phyloP scores from a whole-genome alignment of 2,113 vertebrate species.

The Thomomys bottae region DNA sequence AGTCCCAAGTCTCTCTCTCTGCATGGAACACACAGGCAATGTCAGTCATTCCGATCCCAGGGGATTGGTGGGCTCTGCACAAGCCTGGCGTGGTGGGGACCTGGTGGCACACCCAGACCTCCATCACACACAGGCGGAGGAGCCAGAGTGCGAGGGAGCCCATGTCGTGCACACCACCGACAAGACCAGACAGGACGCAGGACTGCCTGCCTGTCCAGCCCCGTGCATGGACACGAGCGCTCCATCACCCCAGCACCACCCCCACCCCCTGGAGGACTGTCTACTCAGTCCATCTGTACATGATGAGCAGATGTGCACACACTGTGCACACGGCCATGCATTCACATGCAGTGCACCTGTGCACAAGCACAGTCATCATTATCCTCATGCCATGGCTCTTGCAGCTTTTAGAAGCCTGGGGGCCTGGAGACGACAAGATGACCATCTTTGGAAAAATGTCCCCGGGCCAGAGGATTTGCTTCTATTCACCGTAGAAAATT shows the following conservation, averaged over 20 bases:
- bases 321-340: too few relatives aligned
- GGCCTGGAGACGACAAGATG: not conserved
- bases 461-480: too few relatives aligned
- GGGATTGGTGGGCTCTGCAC: not conserved
- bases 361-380: not conserved
- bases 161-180: accelerated
- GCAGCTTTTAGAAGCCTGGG: not conserved
- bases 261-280: not conserved
- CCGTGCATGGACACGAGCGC: not conserved
- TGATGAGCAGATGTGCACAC: too few relatives aligned
- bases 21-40: not conserved
- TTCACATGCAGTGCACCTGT: not conserved
- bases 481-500: not conserved
- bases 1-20: not conserved
- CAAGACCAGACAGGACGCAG: accelerated
- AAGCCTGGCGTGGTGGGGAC: too few relatives aligned
- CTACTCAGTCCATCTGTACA: too few relatives aligned
- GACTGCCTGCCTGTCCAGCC: not conserved
- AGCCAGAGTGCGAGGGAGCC: not conserved
- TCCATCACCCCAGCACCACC: not conserved
- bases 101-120: accelerated
- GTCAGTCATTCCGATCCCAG: too few relatives aligned
- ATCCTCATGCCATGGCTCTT: not conserved
- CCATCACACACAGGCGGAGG: not conserved
- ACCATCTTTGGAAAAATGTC: not conserved